phyloP scores from a whole-genome alignment of 1,140 invertebrate species.

The Bemisia tabaci region DNA sequence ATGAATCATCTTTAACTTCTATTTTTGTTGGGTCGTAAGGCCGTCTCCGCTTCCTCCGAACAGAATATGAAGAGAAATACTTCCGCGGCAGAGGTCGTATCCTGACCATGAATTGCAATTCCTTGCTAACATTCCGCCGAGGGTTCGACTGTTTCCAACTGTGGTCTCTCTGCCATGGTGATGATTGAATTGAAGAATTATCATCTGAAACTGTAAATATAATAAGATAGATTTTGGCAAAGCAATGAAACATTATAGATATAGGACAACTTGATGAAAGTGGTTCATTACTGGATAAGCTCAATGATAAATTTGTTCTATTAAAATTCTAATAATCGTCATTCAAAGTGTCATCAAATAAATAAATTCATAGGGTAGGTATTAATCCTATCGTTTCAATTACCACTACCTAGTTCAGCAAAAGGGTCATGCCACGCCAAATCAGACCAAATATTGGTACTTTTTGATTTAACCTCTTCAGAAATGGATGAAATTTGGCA shows the following conservation, averaged over 20 bases:
- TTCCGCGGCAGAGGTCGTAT: conserved; percentile 24
- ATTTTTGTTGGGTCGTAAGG: conserved; percentile 34
- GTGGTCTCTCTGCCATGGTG: conserved; percentile 74
- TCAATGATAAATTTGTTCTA: too few relatives aligned
- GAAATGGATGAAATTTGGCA: too few relatives aligned
- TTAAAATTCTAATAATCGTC: conserved; percentile 24
- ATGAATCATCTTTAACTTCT: conserved; percentile 4
- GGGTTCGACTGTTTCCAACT: conserved; percentile 70
- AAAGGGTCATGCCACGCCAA: too few relatives aligned
- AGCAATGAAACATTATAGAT: too few relatives aligned
- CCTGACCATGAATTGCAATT: conserved; percentile 55
- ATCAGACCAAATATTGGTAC: too few relatives aligned
- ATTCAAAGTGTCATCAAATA: too few relatives aligned
- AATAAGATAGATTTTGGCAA: conserved; percentile 24
- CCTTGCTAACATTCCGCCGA: conserved; percentile 50
- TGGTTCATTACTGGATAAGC: too few relatives aligned
- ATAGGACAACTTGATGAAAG: too few relatives aligned
- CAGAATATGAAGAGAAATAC: conserved; percentile 9
- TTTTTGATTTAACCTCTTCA: too few relatives aligned
- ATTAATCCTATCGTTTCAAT: too few relatives aligned
- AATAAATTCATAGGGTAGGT: too few relatives aligned
- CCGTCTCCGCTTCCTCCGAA: conserved; percentile 39
- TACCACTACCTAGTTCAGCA: too few relatives aligned
- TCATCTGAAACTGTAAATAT: conserved; percentile 78
- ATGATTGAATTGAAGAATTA: conserved; percentile 74